Evolutionary conservation across 2,888 invertebrate species (phyloP).

Genomic region (Belgica antarctica): DNA sequence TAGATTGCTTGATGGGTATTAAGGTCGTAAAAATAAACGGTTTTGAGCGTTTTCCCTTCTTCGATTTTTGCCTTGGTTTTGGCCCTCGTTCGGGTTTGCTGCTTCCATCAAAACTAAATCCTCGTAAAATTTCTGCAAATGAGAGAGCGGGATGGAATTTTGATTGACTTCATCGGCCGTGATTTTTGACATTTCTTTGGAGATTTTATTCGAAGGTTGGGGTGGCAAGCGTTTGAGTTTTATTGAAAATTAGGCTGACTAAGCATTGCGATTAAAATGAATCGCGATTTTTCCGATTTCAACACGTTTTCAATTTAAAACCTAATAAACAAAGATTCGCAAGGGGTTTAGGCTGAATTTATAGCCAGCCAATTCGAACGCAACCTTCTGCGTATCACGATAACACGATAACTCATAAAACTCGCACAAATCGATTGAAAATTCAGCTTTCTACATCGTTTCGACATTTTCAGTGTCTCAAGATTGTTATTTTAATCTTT

Average conservation of each 20-base stretch:
- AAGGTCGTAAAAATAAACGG: slow-evolving; percentile 41
- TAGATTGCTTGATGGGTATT: slow-evolving; percentile 38
- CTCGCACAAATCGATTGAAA: slow-evolving; percentile 5
- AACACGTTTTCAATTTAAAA: no score
- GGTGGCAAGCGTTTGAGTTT: no score
- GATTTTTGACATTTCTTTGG: slow-evolving; percentile 19
- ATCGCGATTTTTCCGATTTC: no score
- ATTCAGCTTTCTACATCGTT: not conserved
- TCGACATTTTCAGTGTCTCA: slow-evolving; percentile 10
- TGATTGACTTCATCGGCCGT: slow-evolving; percentile 40
- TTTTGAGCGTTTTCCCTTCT: slow-evolving; percentile 29
- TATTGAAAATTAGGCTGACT: no score
- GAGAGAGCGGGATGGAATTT: slow-evolving; percentile 24
- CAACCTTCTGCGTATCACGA: not conserved
- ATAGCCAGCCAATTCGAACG: no score
- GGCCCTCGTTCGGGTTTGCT: not conserved
- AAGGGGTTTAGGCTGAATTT: no score
- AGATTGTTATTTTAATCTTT: not conserved
- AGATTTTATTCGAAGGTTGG: not conserved
- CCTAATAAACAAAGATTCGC: no score
- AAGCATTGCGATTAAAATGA: no score
- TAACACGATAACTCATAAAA: slow-evolving; percentile 2
- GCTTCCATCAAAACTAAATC: not conserved
- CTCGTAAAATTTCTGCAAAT: slow-evolving; percentile 13
- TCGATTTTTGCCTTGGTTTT: slow-evolving; percentile 19